Percentiles rank a stretch among this genome's conserved stretches.
Evolutionary conservation across 1,140 invertebrate species (phyloP).

Genomic region (Brachionus calyciflorus): DNA sequence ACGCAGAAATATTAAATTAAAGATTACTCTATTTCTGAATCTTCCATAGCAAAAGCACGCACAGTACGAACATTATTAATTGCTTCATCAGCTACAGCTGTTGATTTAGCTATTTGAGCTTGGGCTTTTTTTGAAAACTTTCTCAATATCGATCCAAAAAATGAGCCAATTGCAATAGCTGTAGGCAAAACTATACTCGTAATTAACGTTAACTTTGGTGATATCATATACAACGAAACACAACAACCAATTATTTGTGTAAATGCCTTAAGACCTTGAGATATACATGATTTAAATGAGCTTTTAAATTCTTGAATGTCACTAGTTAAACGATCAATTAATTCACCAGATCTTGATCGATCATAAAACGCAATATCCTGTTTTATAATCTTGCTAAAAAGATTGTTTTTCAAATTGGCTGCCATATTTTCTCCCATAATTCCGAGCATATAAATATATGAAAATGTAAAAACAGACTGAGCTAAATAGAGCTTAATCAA

Average conservation of each 20-base stretch:
- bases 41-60: slow-evolving; percentile 85
- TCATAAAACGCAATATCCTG: slow-evolving; percentile 91
- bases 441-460: slow-evolving; percentile 80
- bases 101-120: slow-evolving; percentile 77
- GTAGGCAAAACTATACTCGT: slow-evolving; percentile 77
- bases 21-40: slow-evolving; percentile 72
- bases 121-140: slow-evolving; percentile 73
- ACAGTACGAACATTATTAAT: slow-evolving; percentile 85
- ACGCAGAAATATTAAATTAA: too few relatives aligned
- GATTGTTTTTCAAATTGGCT: slow-evolving; percentile 71
- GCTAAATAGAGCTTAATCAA: slow-evolving; percentile 68
- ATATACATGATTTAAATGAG: slow-evolving; percentile 83
- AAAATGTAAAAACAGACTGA: slow-evolving; percentile 79
- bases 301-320: slow-evolving; percentile 97
- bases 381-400: slow-evolving; percentile 77
- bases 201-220: slow-evolving; percentile 78
- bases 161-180: slow-evolving; percentile 73
- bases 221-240: slow-evolving; percentile 74
- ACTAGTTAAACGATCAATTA: slow-evolving; percentile 76
- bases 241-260: slow-evolving; percentile 80
- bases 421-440: slow-evolving; percentile 82
- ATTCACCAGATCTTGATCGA: slow-evolving; percentile 79
- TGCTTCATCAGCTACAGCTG: slow-evolving; percentile 84
- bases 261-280: slow-evolving; percentile 77
- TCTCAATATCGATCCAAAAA: slow-evolving; percentile 72